These are phyloP conservation scores for Achlya flavicornis DNA, from an alignment of 2,888 invertebrate genomes.

Conservation along the genomic window DNA sequence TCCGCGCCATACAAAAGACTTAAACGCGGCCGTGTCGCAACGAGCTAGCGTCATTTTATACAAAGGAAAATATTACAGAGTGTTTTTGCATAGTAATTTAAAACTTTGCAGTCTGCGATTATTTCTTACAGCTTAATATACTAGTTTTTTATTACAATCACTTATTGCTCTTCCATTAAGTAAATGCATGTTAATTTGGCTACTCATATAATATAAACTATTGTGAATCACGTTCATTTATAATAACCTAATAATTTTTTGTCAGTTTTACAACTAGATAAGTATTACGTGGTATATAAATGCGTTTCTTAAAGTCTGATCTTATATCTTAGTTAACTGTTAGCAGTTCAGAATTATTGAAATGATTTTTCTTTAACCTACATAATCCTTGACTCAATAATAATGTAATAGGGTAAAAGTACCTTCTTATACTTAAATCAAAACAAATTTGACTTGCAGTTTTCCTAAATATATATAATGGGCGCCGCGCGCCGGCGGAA, in stretches of 20 bases:
- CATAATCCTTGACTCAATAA: too few relatives aligned
- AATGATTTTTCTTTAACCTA: too few relatives aligned
- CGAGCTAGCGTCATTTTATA: slow-evolving; percentile 23
- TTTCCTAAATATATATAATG: too few relatives aligned
- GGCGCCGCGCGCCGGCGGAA: too few relatives aligned
- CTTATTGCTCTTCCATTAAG: neutral
- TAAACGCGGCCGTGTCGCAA: slow-evolving; percentile 55
- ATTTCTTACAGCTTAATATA: neutral
- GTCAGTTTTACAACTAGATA: too few relatives aligned
- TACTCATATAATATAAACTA: neutral
- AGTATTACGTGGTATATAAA: neutral
- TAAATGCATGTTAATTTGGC: neutral
- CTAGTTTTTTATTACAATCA: neutral
- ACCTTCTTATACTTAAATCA: too few relatives aligned
- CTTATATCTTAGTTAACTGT: neutral
- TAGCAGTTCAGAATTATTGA: neutral
- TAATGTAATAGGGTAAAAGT: too few relatives aligned
- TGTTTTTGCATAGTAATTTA: slow-evolving; percentile 20
- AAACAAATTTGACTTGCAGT: too few relatives aligned
- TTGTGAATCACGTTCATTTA: neutral
- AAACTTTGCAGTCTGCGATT: neutral
- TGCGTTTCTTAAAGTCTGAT: neutral
- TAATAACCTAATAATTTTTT: too few relatives aligned
- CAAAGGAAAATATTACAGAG: slow-evolving; percentile 8
- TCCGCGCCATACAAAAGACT: slow-evolving; percentile 63